Evolutionary conservation across 2,888 invertebrate species (phyloP), one percentile per base, ranked within the genome.

Genomic region (Argynnis bischoffii): DNA sequence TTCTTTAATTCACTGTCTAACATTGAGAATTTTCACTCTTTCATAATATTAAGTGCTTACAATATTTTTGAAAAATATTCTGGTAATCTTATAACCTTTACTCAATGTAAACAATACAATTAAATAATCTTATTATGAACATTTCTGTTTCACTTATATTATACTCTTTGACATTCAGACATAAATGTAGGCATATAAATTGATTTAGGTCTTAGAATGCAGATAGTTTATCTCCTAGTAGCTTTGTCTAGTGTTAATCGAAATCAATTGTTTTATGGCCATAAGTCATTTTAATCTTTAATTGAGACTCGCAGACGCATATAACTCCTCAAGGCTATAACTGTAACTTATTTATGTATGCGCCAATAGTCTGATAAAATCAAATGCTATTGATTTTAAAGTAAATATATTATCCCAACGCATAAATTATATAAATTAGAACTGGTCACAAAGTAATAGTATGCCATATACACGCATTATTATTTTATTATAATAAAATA

Each of bases 251-350:
- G 85, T 85, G 84, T 87, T 90, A 90, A 90, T 90, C 85, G 88
- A 89, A 89, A 86, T 85, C 90, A 88, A 91, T 92, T 91, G 92
- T 90, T 91, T 86, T 81, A 79, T 77, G 63, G 82, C 86, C 78
- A 84, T 92, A 91, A 90, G 79, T 90, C 88, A 87, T 85, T 79
- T 76, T 79, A 78, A 78, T 71, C 82, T 86, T 90, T 90, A 90
- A 90, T 91, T 90, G 88, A 89, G 87, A 81, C 82, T 87, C 82
- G 83, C 80, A 80, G 80, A 75, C 73, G 67, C 83, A 79, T 84
- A 78, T 79, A 81, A 83, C 72, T 71, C 83, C 88, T 81, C 75
- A 74, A 71, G 85, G 87, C 89, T 79, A 80, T 72, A 73, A 72
- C 69, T 64, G 70, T 70, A 68, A 66, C 66, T 71, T 77, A 75